Percentiles rank a stretch among this genome's conserved stretches.
Evolutionary conservation across 1,140 invertebrate genomes (phyloP).

Genomic region (Bombus ignitus): DNA sequence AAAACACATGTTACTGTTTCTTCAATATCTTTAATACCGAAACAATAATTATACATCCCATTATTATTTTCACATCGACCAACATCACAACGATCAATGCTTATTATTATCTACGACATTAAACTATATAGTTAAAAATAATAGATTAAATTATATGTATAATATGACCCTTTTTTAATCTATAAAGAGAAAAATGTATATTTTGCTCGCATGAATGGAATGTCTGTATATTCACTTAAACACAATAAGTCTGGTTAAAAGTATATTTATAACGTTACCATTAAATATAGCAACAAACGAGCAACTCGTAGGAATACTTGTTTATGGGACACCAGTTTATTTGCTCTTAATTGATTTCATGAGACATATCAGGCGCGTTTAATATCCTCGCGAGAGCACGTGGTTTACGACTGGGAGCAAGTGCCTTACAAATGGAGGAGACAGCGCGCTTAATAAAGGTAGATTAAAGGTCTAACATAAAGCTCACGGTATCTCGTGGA

Average conservation of each 20-base stretch:
- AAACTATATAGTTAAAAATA: too few relatives aligned
- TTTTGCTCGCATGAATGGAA: neutral
- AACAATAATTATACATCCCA: too few relatives aligned
- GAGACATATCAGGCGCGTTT: constrained; percentile 39
- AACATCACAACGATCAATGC: too few relatives aligned
- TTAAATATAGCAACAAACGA: constrained; percentile 27
- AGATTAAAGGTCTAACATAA: constrained; percentile 40
- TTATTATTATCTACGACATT: too few relatives aligned
- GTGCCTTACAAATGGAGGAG: constrained; percentile 43
- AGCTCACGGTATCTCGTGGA: constrained; percentile 2
- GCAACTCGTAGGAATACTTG: constrained; percentile 18
- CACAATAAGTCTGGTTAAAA: neutral
- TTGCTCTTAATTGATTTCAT: constrained; percentile 52
- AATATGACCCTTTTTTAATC: too few relatives aligned
- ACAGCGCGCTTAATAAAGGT: constrained; percentile 50
- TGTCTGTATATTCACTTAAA: neutral
- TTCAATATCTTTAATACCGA: too few relatives aligned
- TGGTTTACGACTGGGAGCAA: constrained; percentile 46
- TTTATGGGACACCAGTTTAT: constrained; percentile 39
- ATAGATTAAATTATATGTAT: too few relatives aligned
- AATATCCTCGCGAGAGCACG: constrained; percentile 21
- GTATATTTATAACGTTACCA: constrained; percentile 11
- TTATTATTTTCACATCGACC: too few relatives aligned
- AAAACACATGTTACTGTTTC: neutral
- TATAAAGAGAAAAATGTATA: too few relatives aligned